phyloP scores from a whole-genome alignment of 2,797 vertebrate species.

The Pampus argenteus region DNA sequence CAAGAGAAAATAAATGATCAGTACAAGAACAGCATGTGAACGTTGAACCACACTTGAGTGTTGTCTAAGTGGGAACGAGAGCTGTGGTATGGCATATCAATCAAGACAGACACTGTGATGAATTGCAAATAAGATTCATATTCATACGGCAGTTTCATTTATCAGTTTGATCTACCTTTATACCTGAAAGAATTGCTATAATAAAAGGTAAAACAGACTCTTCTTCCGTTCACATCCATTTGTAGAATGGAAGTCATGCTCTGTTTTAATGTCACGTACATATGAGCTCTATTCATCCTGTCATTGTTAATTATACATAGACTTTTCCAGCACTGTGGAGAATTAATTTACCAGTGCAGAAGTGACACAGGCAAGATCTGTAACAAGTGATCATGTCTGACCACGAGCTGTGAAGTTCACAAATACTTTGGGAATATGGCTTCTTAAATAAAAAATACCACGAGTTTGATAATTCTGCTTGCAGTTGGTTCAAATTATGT shows the following conservation, averaged over 20 bases:
- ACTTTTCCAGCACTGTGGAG: slow-evolving; percentile 8
- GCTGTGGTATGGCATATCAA: slow-evolving; percentile 36
- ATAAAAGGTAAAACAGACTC: not conserved
- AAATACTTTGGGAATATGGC: not conserved
- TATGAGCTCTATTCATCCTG: slow-evolving; percentile 2
- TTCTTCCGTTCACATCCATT: not conserved
- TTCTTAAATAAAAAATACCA: not conserved
- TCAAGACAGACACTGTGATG: not conserved
- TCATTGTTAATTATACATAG: slow-evolving; percentile 28
- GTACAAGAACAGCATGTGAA: slow-evolving; percentile 22
- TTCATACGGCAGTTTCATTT: slow-evolving; percentile 7
- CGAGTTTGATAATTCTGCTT: not conserved
- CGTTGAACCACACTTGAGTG: not conserved
- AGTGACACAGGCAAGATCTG: not conserved
- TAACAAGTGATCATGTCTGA: not conserved
- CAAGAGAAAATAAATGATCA: slow-evolving; percentile 52
- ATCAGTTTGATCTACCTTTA: slow-evolving; percentile 8
- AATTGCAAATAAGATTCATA: slow-evolving; percentile 37
- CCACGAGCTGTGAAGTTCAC: not conserved
- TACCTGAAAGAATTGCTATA: not conserved
- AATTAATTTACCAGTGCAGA: not conserved
- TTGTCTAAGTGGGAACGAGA: not conserved
- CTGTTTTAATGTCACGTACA: not conserved
- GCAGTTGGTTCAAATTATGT: not conserved
- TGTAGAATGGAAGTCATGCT: not conserved